Percentiles rank a stretch among this genome's conserved stretches.
Evolutionary conservation across 2,888 invertebrate species (phyloP).

Genomic region (Drosophila mettleri): DNA sequence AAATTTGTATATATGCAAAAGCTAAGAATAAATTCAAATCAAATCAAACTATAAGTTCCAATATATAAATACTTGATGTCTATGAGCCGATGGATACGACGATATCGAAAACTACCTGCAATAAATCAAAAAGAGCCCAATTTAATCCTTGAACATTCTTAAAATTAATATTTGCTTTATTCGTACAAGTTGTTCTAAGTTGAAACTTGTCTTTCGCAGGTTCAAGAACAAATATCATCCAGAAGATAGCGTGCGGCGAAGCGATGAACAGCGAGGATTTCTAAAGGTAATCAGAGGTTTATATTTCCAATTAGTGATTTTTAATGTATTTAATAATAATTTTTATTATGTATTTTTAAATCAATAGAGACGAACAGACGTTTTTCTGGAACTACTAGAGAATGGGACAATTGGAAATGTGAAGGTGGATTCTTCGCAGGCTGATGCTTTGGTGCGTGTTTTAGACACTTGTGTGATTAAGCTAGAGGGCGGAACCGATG

Average conservation of each 20-base stretch:
- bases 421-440: slow-evolving; percentile 93
- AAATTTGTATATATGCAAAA: slow-evolving; percentile 56
- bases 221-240: slow-evolving; percentile 99
- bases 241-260: slow-evolving; percentile 95
- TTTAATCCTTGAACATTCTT: neutral
- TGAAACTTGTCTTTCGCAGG: slow-evolving; percentile 87
- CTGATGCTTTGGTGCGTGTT: slow-evolving; percentile 92
- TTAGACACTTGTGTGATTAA: slow-evolving; percentile 98
- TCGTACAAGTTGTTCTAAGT: neutral
- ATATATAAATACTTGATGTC: slow-evolving; percentile 29
- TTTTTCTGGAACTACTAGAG: slow-evolving; percentile 94
- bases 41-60: slow-evolving; percentile 11
- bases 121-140: slow-evolving; percentile 10
- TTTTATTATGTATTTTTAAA: neutral
- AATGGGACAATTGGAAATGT: slow-evolving; percentile 90
- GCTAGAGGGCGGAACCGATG: slow-evolving; percentile 96
- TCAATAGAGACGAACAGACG: slow-evolving; percentile 92
- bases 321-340: too few species aligned
- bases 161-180: neutral
- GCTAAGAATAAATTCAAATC: slow-evolving; percentile 28
- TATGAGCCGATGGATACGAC: slow-evolving; percentile 30
- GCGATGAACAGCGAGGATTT: slow-evolving; percentile 93
- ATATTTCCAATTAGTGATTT: neutral
- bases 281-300: slow-evolving; percentile 88
- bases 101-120: slow-evolving; percentile 6